phyloP scores from a whole-genome alignment of 2,888 invertebrate genomes.

The Drosophila birchii region DNA sequence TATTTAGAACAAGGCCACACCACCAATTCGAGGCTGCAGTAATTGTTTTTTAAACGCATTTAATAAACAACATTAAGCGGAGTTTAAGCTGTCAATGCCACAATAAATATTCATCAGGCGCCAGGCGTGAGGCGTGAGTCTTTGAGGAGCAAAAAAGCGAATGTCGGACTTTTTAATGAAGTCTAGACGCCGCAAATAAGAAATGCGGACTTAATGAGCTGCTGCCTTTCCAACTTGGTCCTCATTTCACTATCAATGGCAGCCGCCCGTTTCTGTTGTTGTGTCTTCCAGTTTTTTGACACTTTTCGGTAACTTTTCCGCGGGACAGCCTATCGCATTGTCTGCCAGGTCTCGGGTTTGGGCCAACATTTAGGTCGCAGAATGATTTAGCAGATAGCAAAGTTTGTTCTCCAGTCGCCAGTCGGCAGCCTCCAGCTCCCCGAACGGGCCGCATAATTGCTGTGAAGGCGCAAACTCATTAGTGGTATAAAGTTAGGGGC shows the following conservation, averaged over 20 bases:
- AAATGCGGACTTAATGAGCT: constrained; percentile 56
- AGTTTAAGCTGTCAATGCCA: constrained; percentile 57
- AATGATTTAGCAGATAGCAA: constrained; percentile 61
- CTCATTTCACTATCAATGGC: constrained; percentile 58
- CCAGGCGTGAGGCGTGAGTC: neutral
- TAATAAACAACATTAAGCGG: constrained; percentile 40
- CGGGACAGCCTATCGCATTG: constrained; percentile 26
- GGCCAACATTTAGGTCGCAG: constrained; percentile 35
- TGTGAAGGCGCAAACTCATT: constrained; percentile 66
- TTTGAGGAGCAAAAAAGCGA: constrained; percentile 6
- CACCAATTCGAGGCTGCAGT: constrained; percentile 14
- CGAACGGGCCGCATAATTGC: constrained; percentile 63
- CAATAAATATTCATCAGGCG: constrained; percentile 55
- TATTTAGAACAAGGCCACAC: constrained; percentile 68
- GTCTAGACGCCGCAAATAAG: constrained; percentile 63
- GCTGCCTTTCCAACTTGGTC: constrained; percentile 47
- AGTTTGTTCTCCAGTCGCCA: constrained; percentile 26
- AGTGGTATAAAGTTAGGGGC: constrained; percentile 61
- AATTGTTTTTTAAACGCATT: constrained; percentile 61
- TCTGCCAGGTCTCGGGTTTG: constrained; percentile 22
- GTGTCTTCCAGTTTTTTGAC: constrained; percentile 58
- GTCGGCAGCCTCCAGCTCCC: constrained; percentile 24
- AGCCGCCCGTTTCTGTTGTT: constrained; percentile 32
- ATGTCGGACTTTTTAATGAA: constrained; percentile 58
- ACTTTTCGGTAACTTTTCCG: constrained; percentile 57